Evolutionary conservation across 2,113 vertebrate genomes (phyloP).

Genomic region (Phoxinus phoxinus): DNA sequence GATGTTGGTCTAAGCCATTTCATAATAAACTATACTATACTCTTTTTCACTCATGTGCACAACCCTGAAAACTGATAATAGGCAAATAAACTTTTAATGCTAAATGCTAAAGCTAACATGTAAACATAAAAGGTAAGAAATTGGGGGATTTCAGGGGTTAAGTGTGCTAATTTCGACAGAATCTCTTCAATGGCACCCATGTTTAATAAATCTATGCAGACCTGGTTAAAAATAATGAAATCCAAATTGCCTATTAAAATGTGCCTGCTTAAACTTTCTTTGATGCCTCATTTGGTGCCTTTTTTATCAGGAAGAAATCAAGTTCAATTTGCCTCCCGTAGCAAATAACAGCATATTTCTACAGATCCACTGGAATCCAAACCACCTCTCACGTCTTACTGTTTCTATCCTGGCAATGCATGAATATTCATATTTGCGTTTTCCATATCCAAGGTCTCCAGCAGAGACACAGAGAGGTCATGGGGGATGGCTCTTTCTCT

Average conservation of each 20-base stretch:
- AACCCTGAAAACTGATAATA: background rate
- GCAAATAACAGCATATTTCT: slow-evolving; percentile 46
- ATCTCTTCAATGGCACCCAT: slow-evolving; percentile 35
- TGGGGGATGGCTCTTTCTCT: slow-evolving; percentile 68
- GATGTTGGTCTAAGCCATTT: background rate
- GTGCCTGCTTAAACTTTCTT: slow-evolving; percentile 34
- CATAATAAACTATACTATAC: background rate
- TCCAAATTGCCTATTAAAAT: slow-evolving; percentile 37
- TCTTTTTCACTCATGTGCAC: background rate
- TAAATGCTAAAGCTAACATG: background rate
- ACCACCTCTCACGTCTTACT: slow-evolving; percentile 27
- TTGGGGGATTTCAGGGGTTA: too few species aligned
- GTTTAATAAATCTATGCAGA: slow-evolving; percentile 44
- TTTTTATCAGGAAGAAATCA: slow-evolving; percentile 40
- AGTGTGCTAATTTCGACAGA: slow-evolving; percentile 2
- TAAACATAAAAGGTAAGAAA: background rate
- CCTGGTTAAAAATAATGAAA: slow-evolving; percentile 23
- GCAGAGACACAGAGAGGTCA: slow-evolving; percentile 72
- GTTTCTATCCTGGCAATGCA: slow-evolving; percentile 49
- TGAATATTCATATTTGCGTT: slow-evolving; percentile 69
- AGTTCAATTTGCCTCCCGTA: slow-evolving; percentile 40
- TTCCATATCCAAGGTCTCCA: slow-evolving; percentile 79
- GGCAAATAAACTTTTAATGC: background rate
- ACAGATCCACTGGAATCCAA: slow-evolving; percentile 41
- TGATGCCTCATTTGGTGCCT: slow-evolving; percentile 51